A percentile compares a stretch with the other conserved stretches of the same genome.
Conservation (phyloP, 2,888 invertebrate genomes). For the Caenorhabditis angaria region DNA sequence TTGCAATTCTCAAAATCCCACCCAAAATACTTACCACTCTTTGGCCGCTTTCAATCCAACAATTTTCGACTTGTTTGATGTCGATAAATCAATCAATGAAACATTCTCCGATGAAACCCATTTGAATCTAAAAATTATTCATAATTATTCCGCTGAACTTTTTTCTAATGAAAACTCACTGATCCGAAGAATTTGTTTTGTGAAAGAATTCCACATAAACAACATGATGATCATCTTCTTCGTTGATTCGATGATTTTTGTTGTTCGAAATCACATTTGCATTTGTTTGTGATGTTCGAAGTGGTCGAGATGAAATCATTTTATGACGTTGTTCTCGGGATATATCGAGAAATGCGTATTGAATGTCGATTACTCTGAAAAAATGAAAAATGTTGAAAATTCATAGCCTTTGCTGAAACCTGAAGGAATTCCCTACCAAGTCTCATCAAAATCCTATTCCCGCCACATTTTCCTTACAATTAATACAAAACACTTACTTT, state of each 20-base stretch:
- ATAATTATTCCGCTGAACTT: background rate
- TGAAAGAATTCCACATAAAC: constrained; percentile 42
- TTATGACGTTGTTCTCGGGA: constrained; percentile 28
- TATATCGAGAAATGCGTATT: constrained; percentile 24
- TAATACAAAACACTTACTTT: constrained; percentile 24
- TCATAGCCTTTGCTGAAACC: background rate
- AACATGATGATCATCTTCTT: constrained; percentile 5
- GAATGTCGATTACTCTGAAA: constrained; percentile 33
- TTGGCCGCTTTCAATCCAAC: constrained; percentile 33
- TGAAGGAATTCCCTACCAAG: background rate
- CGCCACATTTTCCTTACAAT: background rate
- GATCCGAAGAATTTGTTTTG: constrained; percentile 19
- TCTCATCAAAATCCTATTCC: background rate
- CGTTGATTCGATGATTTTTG: background rate
- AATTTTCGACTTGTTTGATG: constrained; percentile 15
- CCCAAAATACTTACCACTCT: constrained; percentile 28
- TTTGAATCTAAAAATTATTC: constrained; percentile 13
- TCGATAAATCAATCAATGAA: constrained; percentile 27
- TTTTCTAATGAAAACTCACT: constrained; percentile 5
- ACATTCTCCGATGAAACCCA: constrained; percentile 28
- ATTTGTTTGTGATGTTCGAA: constrained; percentile 2
- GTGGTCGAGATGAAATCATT: constrained; percentile 22
- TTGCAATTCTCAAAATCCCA: too few relatives aligned
- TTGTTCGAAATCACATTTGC: background rate
- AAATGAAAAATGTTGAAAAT: too few relatives aligned